These are phyloP conservation scores for Nymphalis io DNA, from an alignment of 1,140 invertebrate species.

Conservation along the genomic window DNA sequence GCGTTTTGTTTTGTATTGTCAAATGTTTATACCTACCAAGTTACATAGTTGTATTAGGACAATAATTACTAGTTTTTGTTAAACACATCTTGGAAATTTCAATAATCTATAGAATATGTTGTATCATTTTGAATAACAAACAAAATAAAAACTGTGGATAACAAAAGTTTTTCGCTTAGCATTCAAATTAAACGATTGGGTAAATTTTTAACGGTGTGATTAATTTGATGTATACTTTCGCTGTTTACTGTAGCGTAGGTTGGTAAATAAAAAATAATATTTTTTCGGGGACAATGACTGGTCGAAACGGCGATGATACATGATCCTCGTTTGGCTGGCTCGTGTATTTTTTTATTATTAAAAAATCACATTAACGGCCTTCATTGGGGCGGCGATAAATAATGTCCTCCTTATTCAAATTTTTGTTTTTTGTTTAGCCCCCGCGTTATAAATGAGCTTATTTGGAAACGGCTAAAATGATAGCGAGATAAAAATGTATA, in stretches of 20 bases:
- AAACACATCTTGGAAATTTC: background rate
- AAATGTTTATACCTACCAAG: constrained; percentile 38
- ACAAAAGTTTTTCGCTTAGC: constrained; percentile 31
- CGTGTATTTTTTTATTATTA: constrained; percentile 77
- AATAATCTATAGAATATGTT: background rate
- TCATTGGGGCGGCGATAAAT: constrained; percentile 80
- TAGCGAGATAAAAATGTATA: constrained; percentile 67
- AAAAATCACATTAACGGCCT: constrained; percentile 80
- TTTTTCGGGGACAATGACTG: constrained; percentile 75
- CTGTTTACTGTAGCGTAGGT: constrained; percentile 53
- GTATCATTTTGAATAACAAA: background rate
- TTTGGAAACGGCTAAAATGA: constrained; percentile 73
- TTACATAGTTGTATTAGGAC: constrained; percentile 5
- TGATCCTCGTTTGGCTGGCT: constrained; percentile 74
- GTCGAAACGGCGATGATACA: constrained; percentile 78
- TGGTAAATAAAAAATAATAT: constrained; percentile 70
- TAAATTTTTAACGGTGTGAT: constrained; percentile 57
- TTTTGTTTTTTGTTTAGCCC: constrained; percentile 79
- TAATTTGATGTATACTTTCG: constrained; percentile 70
- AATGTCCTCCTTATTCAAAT: constrained; percentile 80
- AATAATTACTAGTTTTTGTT: constrained; percentile 12
- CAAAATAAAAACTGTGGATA: constrained; percentile 19
- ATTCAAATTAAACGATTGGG: constrained; percentile 41
- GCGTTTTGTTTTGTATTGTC: constrained; percentile 53
- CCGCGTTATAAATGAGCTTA: constrained; percentile 79